Conservation (phyloP, 2,888 invertebrate genomes). For the Callosobruchus maculatus region DNA sequence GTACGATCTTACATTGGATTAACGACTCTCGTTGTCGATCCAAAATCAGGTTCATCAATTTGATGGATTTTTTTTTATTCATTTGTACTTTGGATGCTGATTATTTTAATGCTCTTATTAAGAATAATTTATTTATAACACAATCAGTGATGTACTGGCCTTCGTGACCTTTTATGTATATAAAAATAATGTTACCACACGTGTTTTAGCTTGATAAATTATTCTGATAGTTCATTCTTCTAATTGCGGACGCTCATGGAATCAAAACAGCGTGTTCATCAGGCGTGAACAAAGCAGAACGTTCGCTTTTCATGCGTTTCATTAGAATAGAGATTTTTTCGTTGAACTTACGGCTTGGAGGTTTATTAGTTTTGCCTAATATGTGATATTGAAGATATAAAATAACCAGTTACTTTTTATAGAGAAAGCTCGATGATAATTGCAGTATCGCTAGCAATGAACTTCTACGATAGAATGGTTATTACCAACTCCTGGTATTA, state of each 20-base stretch:
- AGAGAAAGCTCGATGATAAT: neutral
- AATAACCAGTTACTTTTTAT: neutral
- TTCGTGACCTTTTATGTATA: too few relatives aligned
- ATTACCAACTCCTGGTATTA: neutral
- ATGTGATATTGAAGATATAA: neutral
- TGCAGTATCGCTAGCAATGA: neutral
- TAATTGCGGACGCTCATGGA: neutral
- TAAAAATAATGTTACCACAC: too few relatives aligned
- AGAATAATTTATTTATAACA: too few relatives aligned
- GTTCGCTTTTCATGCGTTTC: neutral
- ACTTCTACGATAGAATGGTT: neutral
- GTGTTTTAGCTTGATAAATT: too few relatives aligned
- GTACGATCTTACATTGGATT: too few relatives aligned
- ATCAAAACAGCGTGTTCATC: neutral
- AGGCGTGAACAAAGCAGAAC: neutral
- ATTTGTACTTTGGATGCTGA: too few relatives aligned
- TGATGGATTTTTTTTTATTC: too few relatives aligned
- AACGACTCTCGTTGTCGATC: too few relatives aligned
- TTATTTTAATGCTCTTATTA: too few relatives aligned
- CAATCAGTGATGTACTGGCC: too few relatives aligned
- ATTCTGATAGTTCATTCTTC: too few relatives aligned
- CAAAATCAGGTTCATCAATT: too few relatives aligned
- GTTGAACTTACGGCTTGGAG: neutral
- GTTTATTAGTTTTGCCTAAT: neutral
- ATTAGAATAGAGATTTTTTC: neutral